Conservation (phyloP, 2,888 invertebrate species). For the Apamea anceps region DNA sequence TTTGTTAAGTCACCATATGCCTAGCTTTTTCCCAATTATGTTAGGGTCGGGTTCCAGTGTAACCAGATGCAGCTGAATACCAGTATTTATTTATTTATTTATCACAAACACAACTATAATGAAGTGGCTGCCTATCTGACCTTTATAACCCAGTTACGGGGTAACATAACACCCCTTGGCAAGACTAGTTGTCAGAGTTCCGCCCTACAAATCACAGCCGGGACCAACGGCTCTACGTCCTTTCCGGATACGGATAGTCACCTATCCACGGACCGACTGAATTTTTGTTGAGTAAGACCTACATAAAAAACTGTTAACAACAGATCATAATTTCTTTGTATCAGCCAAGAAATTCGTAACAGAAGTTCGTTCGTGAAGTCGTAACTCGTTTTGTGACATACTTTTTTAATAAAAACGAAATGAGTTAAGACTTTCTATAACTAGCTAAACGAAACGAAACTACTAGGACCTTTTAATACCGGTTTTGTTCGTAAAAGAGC, state of each 20-base stretch:
- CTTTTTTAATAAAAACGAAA: background rate
- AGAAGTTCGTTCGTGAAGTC: background rate
- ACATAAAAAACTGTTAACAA: background rate
- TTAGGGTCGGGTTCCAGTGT: background rate
- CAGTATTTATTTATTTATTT: too few relatives aligned
- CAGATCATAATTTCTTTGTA: background rate
- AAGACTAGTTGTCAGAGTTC: background rate
- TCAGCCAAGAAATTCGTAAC: too few relatives aligned
- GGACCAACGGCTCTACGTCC: background rate
- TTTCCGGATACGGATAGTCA: background rate
- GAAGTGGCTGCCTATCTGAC: background rate
- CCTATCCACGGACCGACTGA: background rate
- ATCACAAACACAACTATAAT: too few relatives aligned
- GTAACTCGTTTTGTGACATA: background rate
- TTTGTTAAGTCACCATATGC: background rate
- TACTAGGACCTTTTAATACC: background rate
- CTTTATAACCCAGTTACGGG: background rate
- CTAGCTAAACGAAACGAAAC: background rate
- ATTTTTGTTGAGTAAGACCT: background rate
- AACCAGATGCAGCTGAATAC: background rate
- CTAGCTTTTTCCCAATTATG: background rate
- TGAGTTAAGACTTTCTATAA: background rate
- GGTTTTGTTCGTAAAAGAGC: background rate
- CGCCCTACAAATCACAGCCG: background rate
- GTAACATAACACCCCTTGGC: background rate